phyloP scores from a whole-genome alignment of 2,113 vertebrate genomes.

The Lamprotornis superbus region DNA sequence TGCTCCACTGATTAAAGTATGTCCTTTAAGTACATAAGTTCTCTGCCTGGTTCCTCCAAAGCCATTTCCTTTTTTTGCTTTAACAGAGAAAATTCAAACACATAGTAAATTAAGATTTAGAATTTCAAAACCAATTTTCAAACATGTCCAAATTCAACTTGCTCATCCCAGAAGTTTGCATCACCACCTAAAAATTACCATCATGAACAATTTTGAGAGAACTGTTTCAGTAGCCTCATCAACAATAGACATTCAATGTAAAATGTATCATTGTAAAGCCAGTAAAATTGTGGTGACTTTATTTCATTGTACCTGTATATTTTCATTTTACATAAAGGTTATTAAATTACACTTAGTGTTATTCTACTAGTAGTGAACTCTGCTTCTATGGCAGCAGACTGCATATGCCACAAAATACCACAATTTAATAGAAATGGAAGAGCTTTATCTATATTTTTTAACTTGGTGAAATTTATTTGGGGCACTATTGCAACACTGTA shows the following conservation, averaged over 20 bases:
- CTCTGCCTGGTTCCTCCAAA: not conserved
- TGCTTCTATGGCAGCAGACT: not conserved
- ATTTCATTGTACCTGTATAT: not conserved
- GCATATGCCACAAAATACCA: not conserved
- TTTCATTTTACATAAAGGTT: not conserved
- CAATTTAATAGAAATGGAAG: not conserved
- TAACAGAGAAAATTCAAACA: not conserved
- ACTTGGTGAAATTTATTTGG: not conserved
- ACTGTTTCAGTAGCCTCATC: not conserved
- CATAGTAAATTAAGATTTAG: not conserved
- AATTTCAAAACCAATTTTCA: not conserved
- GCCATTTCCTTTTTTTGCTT: not conserved
- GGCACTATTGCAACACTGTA: not conserved
- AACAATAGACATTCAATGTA: not conserved
- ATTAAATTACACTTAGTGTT: not conserved
- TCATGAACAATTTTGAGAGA: not conserved
- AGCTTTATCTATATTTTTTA: not conserved
- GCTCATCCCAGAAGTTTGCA: fast-evolving
- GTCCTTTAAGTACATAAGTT: not conserved
- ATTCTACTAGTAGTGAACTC: not conserved
- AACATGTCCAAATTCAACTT: not conserved
- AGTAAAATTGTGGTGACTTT: not conserved
- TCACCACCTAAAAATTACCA: not conserved
- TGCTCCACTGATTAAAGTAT: not conserved
- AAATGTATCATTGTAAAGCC: not conserved